phyloP scores from a whole-genome alignment of 2,113 vertebrate genomes.

The Callopanchax toddi region DNA sequence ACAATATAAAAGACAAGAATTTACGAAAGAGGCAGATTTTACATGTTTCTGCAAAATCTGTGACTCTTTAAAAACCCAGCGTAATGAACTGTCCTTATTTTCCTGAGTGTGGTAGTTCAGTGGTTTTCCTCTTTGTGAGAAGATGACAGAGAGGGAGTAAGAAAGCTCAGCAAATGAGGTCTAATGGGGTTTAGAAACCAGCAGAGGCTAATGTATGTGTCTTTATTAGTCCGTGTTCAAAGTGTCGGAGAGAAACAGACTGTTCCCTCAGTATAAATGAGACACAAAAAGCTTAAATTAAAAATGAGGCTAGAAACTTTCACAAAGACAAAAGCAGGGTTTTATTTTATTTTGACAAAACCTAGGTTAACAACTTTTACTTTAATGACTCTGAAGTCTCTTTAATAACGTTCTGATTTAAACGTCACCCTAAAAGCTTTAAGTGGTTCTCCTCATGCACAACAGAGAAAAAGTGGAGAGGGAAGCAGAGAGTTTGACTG shows the following conservation, averaged over 20 bases:
- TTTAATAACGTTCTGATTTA: not conserved
- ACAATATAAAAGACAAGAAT: not conserved
- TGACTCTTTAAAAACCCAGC: not conserved
- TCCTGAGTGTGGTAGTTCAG: conserved; percentile 1
- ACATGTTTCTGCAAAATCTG: not conserved
- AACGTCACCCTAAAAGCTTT: not conserved
- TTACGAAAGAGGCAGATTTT: not conserved
- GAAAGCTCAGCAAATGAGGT: conserved; percentile 32
- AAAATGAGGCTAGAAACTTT: not conserved
- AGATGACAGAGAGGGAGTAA: conserved; percentile 13
- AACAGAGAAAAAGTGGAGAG: not conserved
- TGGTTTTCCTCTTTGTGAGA: not conserved
- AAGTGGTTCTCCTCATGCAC: not conserved
- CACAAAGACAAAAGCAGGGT: not conserved
- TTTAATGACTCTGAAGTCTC: not conserved
- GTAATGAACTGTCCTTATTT: conserved; percentile 16
- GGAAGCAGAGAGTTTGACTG: conserved; percentile 1
- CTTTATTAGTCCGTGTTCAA: not conserved
- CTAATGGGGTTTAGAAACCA: conserved; percentile 25
- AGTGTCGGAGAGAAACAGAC: not conserved
- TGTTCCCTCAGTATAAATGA: not conserved
- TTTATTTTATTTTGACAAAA: not conserved
- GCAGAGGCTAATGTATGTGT: conserved; percentile 6
- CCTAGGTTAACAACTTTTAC: no score
- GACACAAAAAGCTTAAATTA: not conserved